Evolutionary conservation across 30 jellyfish, hydroid and myxozoan species (phyloP).

Genomic region (Mastigias papua): DNA sequence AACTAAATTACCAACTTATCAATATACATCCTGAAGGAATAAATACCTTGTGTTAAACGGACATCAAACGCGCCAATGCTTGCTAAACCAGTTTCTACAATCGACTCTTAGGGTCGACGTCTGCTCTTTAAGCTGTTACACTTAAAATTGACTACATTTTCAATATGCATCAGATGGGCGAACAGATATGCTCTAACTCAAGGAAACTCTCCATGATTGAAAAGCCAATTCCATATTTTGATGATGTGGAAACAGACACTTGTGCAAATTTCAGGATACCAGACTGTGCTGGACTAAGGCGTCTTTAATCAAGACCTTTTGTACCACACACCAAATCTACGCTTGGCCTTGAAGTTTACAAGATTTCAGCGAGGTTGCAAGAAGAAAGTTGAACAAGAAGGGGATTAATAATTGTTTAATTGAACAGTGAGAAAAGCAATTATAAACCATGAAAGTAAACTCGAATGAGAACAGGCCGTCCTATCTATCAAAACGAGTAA

Average conservation of each 20-base stretch:
- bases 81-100: too few species aligned
- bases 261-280: too few species aligned
- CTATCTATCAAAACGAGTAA: conserved; percentile 37
- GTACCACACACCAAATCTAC: too few species aligned
- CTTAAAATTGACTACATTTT: neutral
- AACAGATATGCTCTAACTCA: neutral
- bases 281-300: too few species aligned
- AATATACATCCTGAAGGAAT: neutral
- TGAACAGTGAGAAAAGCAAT: neutral
- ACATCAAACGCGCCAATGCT: too few species aligned
- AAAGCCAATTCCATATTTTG: too few species aligned
- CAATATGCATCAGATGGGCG: neutral
- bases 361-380: too few species aligned
- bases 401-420: too few species aligned
- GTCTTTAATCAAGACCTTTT: too few species aligned
- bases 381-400: too few species aligned
- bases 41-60: neutral
- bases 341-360: too few species aligned
- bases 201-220: neutral
- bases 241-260: too few species aligned
- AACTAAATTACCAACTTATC: neutral
- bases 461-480: conserved; percentile 52
- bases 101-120: neutral
- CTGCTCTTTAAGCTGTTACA: neutral
- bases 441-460: neutral